A percentile compares a stretch with the other conserved stretches of the same genome.
Conservation (phyloP, 2,113 vertebrate species). For the Pyrgilauda ruficollis region DNA sequence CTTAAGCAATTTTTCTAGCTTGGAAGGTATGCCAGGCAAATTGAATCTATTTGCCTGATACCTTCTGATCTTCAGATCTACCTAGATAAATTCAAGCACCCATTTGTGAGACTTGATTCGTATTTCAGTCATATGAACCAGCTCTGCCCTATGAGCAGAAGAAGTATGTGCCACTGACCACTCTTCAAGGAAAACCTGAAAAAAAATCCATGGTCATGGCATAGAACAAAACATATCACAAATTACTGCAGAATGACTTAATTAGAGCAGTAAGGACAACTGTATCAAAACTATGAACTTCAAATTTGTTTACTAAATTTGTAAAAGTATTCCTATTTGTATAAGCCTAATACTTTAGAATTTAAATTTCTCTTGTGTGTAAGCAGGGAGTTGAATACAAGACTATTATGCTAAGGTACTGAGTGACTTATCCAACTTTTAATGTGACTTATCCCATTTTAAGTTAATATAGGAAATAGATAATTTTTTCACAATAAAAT, state of each 20-base stretch:
- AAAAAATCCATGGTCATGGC: neutral
- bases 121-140: neutral
- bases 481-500: neutral
- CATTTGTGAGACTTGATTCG: neutral
- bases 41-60: neutral
- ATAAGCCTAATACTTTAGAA: neutral
- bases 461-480: neutral
- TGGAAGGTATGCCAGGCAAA: neutral
- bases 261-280: neutral
- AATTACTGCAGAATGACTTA: neutral
- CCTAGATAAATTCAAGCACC: neutral
- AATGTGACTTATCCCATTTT: neutral
- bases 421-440: neutral
- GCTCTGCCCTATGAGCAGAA: neutral
- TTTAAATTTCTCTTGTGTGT: neutral
- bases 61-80: neutral
- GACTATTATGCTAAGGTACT: neutral
- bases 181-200: neutral
- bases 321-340: neutral
- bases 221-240: neutral
- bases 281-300: neutral
- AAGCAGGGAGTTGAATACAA: neutral
- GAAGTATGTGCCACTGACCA: neutral
- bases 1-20: neutral
- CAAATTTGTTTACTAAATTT: neutral